Base-by-base conservation (phyloP, 2,888 invertebrate species). In the Frankliniella fusca region DNA sequence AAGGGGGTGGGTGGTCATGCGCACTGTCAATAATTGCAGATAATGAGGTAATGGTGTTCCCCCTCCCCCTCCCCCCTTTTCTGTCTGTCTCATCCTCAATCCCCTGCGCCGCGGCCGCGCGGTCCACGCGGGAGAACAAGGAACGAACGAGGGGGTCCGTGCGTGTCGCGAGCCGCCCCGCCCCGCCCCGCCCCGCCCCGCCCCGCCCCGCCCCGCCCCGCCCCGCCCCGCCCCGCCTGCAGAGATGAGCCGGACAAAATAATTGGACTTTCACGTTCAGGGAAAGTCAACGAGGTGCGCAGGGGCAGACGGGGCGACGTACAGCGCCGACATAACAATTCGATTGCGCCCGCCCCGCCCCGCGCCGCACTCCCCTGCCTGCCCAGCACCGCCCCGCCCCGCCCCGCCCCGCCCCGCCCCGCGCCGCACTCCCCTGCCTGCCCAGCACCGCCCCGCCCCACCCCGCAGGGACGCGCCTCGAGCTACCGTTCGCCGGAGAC, bases 1-100 rank as follows among this genome's bases (percentile, higher is more conserved):
- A 3, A 5, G 38, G 38, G 38, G 38, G 38, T 2, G 38, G 38
- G 38, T 2, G 38, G 38, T 2, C 38, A 18, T 61, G 61, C 27
- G 70, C 70, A 27, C 27, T 76, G 70, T 76, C 70, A 76, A 76
- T 76, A 76, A 76, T 76, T 76, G 27, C 70, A 76, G 23, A 27
- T 76, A 76, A 76, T 76, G 70, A 76, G 70, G 70, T 76, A 76
- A 76, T 76, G 70, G 70, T 12, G 38, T 5, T 3, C 3, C 38
- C 38, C 38, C 38, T 5, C 38, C 38, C 38, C 38, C 38, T 38
- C 38, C 38, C 38, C 38, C 38, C 38, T 3, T 5, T 38, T 5
- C 38, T n/a, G n/a, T 10, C 54, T 10, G 54, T 54, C 54, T 54
- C 54, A 7, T 20, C 20, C 54, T 15, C 54, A 54, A 11, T 20